phyloP scores from a whole-genome alignment of 2,797 vertebrate genomes.

The Trachurus trachurus region DNA sequence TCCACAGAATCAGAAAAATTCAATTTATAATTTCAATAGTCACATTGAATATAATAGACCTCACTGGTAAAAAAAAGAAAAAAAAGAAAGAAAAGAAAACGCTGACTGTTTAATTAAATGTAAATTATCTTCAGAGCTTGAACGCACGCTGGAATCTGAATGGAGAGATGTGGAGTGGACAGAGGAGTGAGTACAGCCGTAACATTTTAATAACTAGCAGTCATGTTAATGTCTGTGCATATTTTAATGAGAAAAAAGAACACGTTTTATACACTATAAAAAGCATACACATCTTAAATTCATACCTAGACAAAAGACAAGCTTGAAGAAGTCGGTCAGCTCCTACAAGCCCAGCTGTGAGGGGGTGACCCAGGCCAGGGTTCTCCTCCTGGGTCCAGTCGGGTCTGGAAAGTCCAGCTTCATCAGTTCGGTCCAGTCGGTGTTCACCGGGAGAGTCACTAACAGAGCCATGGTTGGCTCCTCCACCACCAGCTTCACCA shows the following conservation, averaged over 20 bases:
- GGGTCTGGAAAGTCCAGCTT: slow-evolving; percentile 86
- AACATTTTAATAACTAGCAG: neutral
- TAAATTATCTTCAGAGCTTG: neutral
- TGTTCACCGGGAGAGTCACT: slow-evolving; percentile 79
- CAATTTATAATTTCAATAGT: neutral
- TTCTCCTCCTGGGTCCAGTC: slow-evolving; percentile 82
- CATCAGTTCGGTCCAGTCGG: slow-evolving; percentile 84
- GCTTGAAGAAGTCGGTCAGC: slow-evolving; percentile 69
- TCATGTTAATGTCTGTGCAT: neutral
- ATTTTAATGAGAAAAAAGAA: neutral
- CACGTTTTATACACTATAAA: neutral
- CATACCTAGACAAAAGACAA: slow-evolving; percentile 56
- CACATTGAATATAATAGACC: neutral
- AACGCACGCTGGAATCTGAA: neutral
- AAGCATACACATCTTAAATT: neutral
- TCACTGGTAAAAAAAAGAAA: too few relatives aligned
- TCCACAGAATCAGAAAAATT: neutral
- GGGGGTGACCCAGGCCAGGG: slow-evolving; percentile 61
- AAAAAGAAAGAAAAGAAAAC: neutral
- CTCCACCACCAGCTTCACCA: slow-evolving; percentile 77
- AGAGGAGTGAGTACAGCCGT: slow-evolving; percentile 72
- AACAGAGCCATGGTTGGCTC: slow-evolving; percentile 84
- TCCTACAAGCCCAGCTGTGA: slow-evolving; percentile 66
- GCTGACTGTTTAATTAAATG: neutral
- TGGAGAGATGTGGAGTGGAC: slow-evolving; percentile 79